Evolutionary conservation across 2,888 invertebrate genomes (phyloP).

Genomic region (Drosophila maculinotata): DNA sequence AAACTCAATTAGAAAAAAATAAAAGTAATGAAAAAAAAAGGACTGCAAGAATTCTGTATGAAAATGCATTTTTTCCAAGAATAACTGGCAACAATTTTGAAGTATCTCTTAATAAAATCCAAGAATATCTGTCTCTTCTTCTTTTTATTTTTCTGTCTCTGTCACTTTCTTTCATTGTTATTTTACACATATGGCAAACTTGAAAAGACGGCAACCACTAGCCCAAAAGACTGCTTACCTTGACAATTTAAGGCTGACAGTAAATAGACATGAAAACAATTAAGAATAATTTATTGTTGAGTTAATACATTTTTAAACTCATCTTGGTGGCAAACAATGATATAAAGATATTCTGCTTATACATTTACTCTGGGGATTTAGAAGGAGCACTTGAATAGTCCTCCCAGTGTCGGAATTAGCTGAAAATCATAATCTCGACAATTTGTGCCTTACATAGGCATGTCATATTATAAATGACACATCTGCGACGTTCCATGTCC

Average conservation of each 20-base stretch:
- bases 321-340: no score
- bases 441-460: conserved; percentile 4
- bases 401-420: conserved; percentile 13
- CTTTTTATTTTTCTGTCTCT: neutral
- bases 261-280: no score
- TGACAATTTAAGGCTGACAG: neutral
- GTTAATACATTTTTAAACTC: no score
- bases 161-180: no score
- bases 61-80: conserved; percentile 27
- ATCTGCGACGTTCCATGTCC: conserved; percentile 29
- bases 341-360: no score
- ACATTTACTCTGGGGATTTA: no score
- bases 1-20: no score
- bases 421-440: conserved; percentile 12
- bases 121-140: no score
- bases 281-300: no score
- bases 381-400: no score
- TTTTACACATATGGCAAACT: conserved; percentile 14
- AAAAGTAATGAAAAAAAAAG: neutral
- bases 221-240: neutral
- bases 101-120: no score
- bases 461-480: conserved; percentile 21
- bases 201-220: neutral
- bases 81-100: no score
- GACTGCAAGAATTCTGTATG: neutral